These are phyloP conservation scores for Cheilosia soror DNA, from an alignment of 2,888 invertebrate species.

Conservation along the genomic window DNA sequence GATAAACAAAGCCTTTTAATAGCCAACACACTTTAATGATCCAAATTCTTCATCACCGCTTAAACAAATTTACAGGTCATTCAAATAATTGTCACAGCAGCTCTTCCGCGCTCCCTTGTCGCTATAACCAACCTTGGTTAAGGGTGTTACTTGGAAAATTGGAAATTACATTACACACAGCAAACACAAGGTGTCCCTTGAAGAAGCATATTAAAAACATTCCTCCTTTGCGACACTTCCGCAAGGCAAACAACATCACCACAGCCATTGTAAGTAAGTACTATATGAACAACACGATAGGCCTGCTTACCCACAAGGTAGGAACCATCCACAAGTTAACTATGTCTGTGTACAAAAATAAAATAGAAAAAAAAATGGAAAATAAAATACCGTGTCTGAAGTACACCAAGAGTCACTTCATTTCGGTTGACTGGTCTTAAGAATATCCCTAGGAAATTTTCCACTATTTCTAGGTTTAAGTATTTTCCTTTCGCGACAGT, in stretches of 20 bases:
- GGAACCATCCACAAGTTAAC: constrained; percentile 25
- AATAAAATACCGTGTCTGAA: constrained; percentile 52
- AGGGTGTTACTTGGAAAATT: constrained; percentile 20
- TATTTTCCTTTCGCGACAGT: constrained; percentile 62
- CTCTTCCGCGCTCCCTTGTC: constrained; percentile 1
- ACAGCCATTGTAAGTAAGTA: background rate
- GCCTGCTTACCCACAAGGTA: constrained; percentile 43
- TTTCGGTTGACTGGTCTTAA: constrained; percentile 64
- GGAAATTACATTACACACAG: constrained; percentile 20
- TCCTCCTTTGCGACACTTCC: constrained; percentile 50
- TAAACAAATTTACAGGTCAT: constrained; percentile 19
- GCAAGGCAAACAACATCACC: constrained; percentile 44
- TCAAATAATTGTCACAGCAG: constrained; percentile 27
- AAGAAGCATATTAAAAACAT: constrained; percentile 25
- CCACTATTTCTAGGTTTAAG: constrained; percentile 58
- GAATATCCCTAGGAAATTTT: constrained; percentile 61
- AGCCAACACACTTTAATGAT: background rate
- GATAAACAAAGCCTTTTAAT: background rate
- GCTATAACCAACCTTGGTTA: constrained; percentile 18
- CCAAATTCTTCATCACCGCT: background rate
- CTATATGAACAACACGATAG: constrained; percentile 35
- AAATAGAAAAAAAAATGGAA: constrained; percentile 27
- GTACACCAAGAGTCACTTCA: constrained; percentile 69
- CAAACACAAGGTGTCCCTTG: constrained; percentile 10
- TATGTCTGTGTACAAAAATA: constrained; percentile 1